Evolutionary conservation across 2,797 vertebrate genomes (phyloP).

Genomic region (Podarcis siculus): DNA sequence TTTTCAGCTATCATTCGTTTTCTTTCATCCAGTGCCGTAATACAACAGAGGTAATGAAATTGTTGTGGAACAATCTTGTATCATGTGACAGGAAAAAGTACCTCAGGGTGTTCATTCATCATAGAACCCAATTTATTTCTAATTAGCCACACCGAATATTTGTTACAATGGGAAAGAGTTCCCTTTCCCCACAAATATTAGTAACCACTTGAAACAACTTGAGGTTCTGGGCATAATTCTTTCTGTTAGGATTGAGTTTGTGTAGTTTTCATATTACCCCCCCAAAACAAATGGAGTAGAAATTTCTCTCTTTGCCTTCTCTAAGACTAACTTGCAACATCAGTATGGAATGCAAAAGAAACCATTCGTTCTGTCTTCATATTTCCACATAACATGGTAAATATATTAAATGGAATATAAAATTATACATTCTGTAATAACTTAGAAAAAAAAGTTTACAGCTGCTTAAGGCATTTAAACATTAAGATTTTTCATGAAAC

Average conservation of each 20-base stretch:
- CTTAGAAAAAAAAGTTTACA: constrained; percentile 68
- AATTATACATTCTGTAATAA: constrained; percentile 80
- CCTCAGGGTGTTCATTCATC: constrained; percentile 42
- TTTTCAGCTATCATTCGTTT: constrained; percentile 63
- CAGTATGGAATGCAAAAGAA: constrained; percentile 46
- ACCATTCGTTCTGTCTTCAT: constrained; percentile 47
- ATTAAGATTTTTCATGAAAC: constrained; percentile 67
- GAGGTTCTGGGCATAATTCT: constrained; percentile 20
- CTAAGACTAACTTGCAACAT: constrained; percentile 42
- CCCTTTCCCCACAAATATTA: constrained; percentile 30
- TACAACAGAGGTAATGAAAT: constrained; percentile 59
- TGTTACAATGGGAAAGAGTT: constrained; percentile 46
- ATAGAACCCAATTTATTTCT: constrained; percentile 53
- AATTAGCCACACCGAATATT: constrained; percentile 29
- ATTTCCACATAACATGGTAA: constrained; percentile 60
- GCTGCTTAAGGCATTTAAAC: constrained; percentile 82
- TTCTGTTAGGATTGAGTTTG: constrained; percentile 21
- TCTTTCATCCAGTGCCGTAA: constrained; percentile 58
- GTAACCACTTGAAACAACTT: constrained; percentile 35
- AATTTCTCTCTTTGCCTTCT: constrained; percentile 34
- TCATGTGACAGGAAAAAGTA: constrained; percentile 47
- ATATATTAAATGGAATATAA: constrained; percentile 75
- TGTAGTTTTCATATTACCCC: constrained; percentile 43
- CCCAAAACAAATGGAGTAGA: constrained; percentile 52
- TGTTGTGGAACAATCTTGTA: constrained; percentile 60